Base-by-base conservation (phyloP, 2,797 vertebrate species). In the Thunnus albacares region DNA sequence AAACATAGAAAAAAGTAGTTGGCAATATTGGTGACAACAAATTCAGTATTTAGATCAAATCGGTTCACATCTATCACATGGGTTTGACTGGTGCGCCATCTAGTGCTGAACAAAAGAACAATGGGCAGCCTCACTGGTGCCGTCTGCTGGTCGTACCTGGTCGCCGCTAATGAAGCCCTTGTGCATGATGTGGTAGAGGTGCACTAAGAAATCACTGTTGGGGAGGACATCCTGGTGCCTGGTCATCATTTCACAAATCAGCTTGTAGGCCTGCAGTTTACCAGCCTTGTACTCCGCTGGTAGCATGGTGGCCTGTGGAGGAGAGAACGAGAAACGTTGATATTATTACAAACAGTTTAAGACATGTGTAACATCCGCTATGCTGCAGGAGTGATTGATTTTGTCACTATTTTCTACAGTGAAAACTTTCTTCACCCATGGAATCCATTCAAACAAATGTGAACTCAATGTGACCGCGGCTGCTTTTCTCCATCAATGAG, bases 161-260 rank as follows among this genome's bases (percentile, higher is more conserved):
- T 99, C 98, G 38, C 97, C 89, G 12, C 95, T 97, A 82, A 96
- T 97, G 89, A 99, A 94, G 80, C 97, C 98, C 89, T 96, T 96
- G 90, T 96, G 98, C 96, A 99, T 97, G 83, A 97, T 95, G 15
- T 97, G 95, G 93, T 98, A 99, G 80, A 99, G 98, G 87, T 99
- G 98, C 62, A 99, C 95, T 82, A 99, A 90, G 90, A 98, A 99
- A 93, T 99, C 98, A 0, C 95, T 96, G 94, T 97, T 99, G 81
- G 98, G 98, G 71, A 98, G 95, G 57, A 99, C 95, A 62, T 99
- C 98, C 89, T 99, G 98, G 69, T 98, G 98, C 81, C 98, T 96
- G 74, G 97, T 98, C 98, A 99, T 99, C 97, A 99, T 99, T 89
- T 98, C 96, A 47, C 98, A 99, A 91, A 99, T 98, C 63, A 99